Evolutionary conservation across 2,113 vertebrate genomes (phyloP).

Genomic region (Burhinus bistriatus): DNA sequence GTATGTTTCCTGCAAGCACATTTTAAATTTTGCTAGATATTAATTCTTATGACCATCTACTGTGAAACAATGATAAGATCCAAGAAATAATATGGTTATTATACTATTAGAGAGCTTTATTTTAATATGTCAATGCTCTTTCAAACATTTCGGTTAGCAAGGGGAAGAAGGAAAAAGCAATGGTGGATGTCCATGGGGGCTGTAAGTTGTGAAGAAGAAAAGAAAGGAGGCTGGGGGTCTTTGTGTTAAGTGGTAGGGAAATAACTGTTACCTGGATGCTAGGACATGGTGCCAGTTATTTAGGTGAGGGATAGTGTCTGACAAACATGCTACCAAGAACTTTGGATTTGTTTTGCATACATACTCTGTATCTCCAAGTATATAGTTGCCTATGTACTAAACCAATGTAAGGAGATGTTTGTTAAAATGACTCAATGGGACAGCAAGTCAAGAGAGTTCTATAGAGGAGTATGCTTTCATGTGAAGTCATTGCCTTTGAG

Average conservation of each 20-base stretch:
- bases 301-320: not conserved
- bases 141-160: not conserved
- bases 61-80: not conserved
- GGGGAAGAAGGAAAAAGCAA: not conserved
- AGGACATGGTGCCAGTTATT: not conserved
- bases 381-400: not conserved
- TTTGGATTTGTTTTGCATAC: not conserved
- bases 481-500: not conserved
- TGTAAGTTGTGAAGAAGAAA: not conserved
- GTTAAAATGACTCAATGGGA: not conserved
- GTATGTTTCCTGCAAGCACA: not conserved
- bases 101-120: not conserved
- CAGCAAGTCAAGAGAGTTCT: not conserved
- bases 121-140: not conserved
- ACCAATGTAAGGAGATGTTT: not conserved
- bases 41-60: not conserved
- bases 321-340: not conserved
- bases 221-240: not conserved
- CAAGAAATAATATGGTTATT: not conserved
- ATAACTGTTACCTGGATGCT: not conserved
- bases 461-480: not conserved
- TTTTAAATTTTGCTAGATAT: not conserved
- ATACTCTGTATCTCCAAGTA: not conserved
- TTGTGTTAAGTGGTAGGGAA: not conserved
- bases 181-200: not conserved